These are phyloP conservation scores for Colletes collaris DNA, from an alignment of 2,888 invertebrate species.

Conservation along the genomic window DNA sequence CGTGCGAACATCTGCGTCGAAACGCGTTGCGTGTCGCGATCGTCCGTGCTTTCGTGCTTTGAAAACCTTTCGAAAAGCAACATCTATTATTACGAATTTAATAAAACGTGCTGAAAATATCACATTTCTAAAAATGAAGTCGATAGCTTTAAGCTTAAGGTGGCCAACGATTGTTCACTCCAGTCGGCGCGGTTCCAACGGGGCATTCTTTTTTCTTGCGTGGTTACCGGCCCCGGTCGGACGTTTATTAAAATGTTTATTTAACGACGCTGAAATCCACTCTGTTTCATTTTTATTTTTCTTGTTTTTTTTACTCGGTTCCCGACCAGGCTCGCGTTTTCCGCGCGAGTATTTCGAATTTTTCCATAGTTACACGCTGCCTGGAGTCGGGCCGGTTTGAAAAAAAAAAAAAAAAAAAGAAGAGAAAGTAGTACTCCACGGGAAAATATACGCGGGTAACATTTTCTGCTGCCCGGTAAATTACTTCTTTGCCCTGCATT, in stretches of 20 bases:
- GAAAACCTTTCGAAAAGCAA: too few relatives aligned
- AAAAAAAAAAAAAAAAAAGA: constrained; percentile 5
- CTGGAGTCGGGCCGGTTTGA: constrained; percentile 3
- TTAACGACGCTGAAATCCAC: constrained; percentile 52
- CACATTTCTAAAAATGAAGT: too few relatives aligned
- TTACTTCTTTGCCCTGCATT: constrained; percentile 38
- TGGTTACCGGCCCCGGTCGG: constrained; percentile 33
- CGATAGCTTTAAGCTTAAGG: too few relatives aligned
- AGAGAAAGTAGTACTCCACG: background rate
- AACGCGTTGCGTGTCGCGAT: background rate
- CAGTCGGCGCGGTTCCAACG: constrained; percentile 12
- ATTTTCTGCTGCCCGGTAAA: constrained; percentile 34
- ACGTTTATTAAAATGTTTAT: constrained; percentile 75
- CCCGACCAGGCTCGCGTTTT: constrained; percentile 7
- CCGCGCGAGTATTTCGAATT: constrained; percentile 20
- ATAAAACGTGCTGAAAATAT: too few relatives aligned
- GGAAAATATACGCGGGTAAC: constrained; percentile 33
- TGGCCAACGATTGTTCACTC: background rate
- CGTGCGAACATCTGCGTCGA: constrained; percentile 39
- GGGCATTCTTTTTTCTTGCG: background rate
- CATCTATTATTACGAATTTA: too few relatives aligned
- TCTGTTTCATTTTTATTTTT: background rate
- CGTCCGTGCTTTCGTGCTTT: background rate
- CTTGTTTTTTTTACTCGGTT: background rate
- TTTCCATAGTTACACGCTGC: constrained; percentile 29